Conservation (phyloP, 2,113 vertebrate species). For the Mobula hypostoma region DNA sequence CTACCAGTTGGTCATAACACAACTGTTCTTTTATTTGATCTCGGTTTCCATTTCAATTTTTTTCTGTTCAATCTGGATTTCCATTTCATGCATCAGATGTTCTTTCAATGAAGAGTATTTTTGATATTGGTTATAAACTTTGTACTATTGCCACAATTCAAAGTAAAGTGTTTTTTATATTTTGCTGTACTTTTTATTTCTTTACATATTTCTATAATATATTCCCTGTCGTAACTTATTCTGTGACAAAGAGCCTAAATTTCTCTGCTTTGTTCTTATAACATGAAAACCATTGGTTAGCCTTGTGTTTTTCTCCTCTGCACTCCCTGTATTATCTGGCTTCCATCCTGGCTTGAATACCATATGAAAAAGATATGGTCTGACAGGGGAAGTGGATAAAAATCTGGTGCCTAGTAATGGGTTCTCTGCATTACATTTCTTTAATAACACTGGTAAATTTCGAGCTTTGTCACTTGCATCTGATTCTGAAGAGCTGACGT, state of each 20-base stretch:
- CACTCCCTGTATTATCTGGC: background rate
- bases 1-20: background rate
- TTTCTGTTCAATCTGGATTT: background rate
- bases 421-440: too few relatives aligned
- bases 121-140: background rate
- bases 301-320: background rate
- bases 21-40: background rate
- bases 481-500: background rate
- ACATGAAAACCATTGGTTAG: background rate
- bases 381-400: background rate
- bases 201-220: background rate
- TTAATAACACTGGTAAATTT: background rate
- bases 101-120: background rate
- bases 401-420: too few relatives aligned
- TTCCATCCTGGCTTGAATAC: background rate
- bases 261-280: background rate
- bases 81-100: background rate
- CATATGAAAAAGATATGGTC: background rate
- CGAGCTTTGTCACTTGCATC: background rate
- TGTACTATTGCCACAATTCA: background rate
- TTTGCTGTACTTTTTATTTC: background rate
- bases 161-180: background rate
- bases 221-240: background rate
- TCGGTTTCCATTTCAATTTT: background rate
- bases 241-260: background rate